Conservation (phyloP, 2,113 vertebrate species). For the Oncorhynchus nerka region DNA sequence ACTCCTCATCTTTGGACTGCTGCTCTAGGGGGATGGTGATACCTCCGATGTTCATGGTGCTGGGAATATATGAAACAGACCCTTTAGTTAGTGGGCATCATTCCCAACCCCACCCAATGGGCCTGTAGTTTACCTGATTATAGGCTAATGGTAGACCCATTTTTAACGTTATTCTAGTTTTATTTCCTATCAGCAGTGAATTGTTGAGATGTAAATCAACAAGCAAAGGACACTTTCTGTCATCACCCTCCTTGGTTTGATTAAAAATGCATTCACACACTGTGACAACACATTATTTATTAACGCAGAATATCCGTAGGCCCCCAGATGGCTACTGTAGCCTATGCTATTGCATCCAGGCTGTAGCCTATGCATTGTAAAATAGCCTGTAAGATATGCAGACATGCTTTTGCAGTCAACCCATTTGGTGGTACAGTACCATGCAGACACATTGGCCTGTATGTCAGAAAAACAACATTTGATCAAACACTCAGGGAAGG, state of each 20-base stretch:
- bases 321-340: constrained; percentile 51
- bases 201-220: background rate
- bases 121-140: background rate
- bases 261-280: constrained; percentile 1
- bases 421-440: no score
- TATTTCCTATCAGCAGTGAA: background rate
- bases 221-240: constrained; percentile 23
- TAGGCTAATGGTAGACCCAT: background rate
- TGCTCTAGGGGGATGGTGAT: constrained; percentile 86
- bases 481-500: background rate
- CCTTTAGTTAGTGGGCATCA: constrained; percentile 24
- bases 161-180: background rate
- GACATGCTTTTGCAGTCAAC: background rate
- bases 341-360: background rate
- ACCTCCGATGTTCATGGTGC: constrained; percentile 89
- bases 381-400: background rate
- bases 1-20: constrained; percentile 84
- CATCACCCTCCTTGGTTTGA: constrained; percentile 1
- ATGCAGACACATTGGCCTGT: no score
- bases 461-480: no score
- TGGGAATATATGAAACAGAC: constrained; percentile 61
- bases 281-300: constrained; percentile 63
- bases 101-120: constrained; percentile 60
- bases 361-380: background rate
- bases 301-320: constrained; percentile 65